Evolutionary conservation across 2,888 invertebrate genomes (phyloP).

Genomic region (Tinea semifulvella): DNA sequence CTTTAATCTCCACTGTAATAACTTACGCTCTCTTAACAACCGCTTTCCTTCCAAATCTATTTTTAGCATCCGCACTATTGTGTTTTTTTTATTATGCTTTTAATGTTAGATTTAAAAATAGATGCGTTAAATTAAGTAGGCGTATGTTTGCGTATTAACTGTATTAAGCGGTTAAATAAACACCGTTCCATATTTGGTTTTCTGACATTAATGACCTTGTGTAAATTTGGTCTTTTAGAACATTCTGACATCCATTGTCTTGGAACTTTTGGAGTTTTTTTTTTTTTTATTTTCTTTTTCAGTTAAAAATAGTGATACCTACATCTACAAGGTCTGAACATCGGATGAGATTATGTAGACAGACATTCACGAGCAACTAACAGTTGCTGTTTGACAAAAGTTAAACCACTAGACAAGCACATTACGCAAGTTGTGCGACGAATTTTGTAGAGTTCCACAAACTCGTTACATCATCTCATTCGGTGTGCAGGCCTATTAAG

Average conservation of each 20-base stretch:
- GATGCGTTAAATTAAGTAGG: neutral
- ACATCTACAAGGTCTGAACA: no score
- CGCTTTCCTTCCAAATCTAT: constrained; percentile 4
- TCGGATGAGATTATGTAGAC: no score
- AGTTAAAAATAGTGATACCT: no score
- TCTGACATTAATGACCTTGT: constrained; percentile 1
- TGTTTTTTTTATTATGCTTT: neutral
- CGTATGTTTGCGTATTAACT: constrained; percentile 9
- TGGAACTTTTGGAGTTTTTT: constrained; percentile 29
- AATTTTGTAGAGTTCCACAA: no score
- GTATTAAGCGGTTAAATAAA: constrained; percentile 22
- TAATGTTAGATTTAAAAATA: constrained; percentile 6
- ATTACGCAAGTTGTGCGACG: no score
- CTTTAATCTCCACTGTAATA: neutral
- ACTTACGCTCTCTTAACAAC: constrained; percentile 9
- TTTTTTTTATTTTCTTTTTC: neutral
- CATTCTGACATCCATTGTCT: constrained; percentile 55
- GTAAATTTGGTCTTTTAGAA: constrained; percentile 7
- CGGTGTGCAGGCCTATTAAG: no score
- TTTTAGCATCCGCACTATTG: constrained; percentile 1
- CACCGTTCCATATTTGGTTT: constrained; percentile 10
- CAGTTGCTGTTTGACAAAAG: no score
- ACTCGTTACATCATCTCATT: no score
- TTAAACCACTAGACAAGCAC: no score
- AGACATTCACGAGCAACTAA: no score